phyloP scores from a whole-genome alignment of 2,113 vertebrate genomes.

The Catharus bicknelli region DNA sequence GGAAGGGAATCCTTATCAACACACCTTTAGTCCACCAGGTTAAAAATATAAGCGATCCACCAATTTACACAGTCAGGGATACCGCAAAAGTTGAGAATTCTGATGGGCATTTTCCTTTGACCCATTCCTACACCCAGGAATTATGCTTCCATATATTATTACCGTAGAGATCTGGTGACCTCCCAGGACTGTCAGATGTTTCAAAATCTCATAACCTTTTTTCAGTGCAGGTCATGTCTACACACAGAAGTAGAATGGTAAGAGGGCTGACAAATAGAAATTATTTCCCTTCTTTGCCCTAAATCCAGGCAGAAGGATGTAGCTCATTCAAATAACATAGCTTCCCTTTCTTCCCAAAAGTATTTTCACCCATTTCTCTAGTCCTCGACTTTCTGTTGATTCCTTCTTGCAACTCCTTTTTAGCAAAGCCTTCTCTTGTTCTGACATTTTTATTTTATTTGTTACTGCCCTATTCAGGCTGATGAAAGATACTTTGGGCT shows the following conservation, averaged over 20 bases:
- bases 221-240: not conserved
- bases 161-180: not conserved
- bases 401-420: not conserved
- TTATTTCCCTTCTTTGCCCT: not conserved
- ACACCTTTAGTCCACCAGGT: not conserved
- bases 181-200: not conserved
- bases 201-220: not conserved
- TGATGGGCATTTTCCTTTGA: not conserved
- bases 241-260: not conserved
- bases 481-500: not conserved
- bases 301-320: not conserved
- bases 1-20: not conserved
- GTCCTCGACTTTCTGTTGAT: not conserved
- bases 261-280: not conserved
- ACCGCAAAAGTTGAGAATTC: not conserved
- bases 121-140: not conserved
- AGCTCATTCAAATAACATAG: not conserved
- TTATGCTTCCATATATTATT: not conserved
- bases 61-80: not conserved
- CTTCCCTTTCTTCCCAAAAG: not conserved
- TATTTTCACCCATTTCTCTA: not conserved
- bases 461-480: not conserved
- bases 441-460: not conserved
- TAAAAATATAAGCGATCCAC: not conserved
- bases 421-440: not conserved